A percentile compares a stretch with the other conserved stretches of the same genome.
Evolutionary conservation across 2,113 vertebrate genomes (phyloP).

Genomic region (Oryzias woworae): DNA sequence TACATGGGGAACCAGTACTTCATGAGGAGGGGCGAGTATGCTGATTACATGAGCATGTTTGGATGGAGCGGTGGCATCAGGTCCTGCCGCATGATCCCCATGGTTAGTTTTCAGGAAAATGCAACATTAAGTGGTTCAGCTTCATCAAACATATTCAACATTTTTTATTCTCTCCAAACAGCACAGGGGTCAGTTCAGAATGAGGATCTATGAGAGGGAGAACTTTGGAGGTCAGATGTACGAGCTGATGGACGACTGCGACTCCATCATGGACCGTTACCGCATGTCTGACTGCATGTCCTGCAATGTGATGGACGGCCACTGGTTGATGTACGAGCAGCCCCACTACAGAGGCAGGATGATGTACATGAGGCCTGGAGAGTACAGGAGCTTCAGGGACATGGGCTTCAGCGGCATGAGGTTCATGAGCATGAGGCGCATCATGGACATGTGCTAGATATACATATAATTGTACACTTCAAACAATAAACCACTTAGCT

Average conservation of each 20-base stretch:
- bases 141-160: too few species aligned
- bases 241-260: conserved; percentile 72
- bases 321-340: conserved; percentile 81
- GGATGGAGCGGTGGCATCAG: conserved; percentile 60
- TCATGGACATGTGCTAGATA: conserved; percentile 66
- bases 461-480: background rate
- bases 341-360: conserved; percentile 73
- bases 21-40: conserved; percentile 74
- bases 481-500: conserved; percentile 45
- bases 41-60: conserved; percentile 70
- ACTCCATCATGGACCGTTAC: conserved; percentile 31
- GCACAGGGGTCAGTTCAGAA: conserved; percentile 55
- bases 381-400: conserved; percentile 72
- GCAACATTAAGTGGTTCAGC: too few species aligned
- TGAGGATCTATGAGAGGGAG: conserved; percentile 71
- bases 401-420: conserved; percentile 51
- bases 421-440: conserved; percentile 69
- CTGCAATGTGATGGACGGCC: conserved; percentile 77
- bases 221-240: conserved; percentile 63
- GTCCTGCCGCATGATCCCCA: conserved; percentile 75
- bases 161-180: conserved; percentile 1
- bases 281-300: conserved; percentile 71
- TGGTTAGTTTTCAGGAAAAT: conserved; percentile 43
- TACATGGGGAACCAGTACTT: conserved; percentile 74
- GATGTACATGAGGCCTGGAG: conserved; percentile 74